Conservation (phyloP, 2,797 vertebrate genomes). For the Thalassophryne amazonica region DNA sequence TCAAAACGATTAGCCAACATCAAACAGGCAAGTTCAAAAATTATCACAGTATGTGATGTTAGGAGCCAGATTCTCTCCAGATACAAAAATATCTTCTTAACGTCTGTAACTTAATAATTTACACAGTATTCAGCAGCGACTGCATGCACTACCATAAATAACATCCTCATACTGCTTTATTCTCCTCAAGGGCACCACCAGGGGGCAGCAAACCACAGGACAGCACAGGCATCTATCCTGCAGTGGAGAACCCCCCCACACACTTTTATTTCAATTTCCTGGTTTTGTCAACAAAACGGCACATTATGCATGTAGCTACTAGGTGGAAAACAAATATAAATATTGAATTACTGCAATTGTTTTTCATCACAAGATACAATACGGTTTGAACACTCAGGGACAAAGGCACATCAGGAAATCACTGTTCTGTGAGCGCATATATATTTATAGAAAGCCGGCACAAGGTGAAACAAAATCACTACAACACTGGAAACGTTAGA, state of each 20-base stretch:
- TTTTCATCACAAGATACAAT: neutral
- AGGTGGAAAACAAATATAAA: constrained; percentile 14
- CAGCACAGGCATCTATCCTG: constrained; percentile 11
- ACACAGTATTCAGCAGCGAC: neutral
- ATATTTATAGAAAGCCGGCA: constrained; percentile 25
- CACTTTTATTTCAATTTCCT: constrained; percentile 18
- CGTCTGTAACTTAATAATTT: neutral
- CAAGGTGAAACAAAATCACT: constrained; percentile 1
- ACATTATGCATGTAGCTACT: constrained; percentile 11
- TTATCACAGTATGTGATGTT: constrained; percentile 8
- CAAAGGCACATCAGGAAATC: constrained; percentile 8
- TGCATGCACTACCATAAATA: neutral
- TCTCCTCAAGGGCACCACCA: constrained; percentile 46
- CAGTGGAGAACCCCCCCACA: constrained; percentile 22
- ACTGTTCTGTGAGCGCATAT: constrained; percentile 27
- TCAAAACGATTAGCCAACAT: constrained; percentile 18
- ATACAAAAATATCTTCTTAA: constrained; percentile 1
- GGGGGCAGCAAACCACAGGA: constrained; percentile 60
- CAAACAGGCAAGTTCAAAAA: constrained; percentile 28
- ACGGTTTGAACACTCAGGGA: neutral
- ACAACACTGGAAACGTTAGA: constrained; percentile 21
- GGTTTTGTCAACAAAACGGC: constrained; percentile 35
- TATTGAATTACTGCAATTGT: neutral
- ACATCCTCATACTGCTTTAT: neutral
- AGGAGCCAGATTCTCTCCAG: constrained; percentile 13